Evolutionary conservation across 1,140 invertebrate genomes (phyloP), one percentile per base, ranked within the genome.

Genomic region (Cyclargus thomasi): DNA sequence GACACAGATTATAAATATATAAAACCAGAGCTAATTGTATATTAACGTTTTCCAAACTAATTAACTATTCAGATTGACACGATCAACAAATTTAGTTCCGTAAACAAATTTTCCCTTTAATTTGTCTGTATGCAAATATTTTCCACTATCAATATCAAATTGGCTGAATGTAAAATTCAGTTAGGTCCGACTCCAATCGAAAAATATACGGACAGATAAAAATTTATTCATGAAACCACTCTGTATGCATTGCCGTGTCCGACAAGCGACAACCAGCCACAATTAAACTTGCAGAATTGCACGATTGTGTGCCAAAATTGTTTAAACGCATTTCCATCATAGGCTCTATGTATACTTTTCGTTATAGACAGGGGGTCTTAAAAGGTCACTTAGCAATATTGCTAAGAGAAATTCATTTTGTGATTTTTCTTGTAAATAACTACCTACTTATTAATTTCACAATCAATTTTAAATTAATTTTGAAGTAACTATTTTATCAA

Each of bases 61-160:
- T 47, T 47, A 47, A 7, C 39, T 47, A 1, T 47, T 47, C 39
- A 47, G 11, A 47, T 35, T 29, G 29, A 63, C 17, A 35, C 18
- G 16, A 18, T 63, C 35, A 36, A 36, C 29, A 29, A 1, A 63
- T 63, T 63, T n/a, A 62, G 18, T 16, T 29, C 23, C 22, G 11
- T 14, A 14, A 62, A 14, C n/a, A 62, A 62, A 62, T 18, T 62
- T 62, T 21, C 5, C 20, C 23, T 14, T 62, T 23, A 62, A 62
- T 62, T 62, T 62, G 39, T 11, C 39, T 47, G 39, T 47, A 47
- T 47, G 39, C 39, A 47, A 47, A 47, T 47, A 47, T 47, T 47
- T 47, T 47, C 10, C 39, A 8, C 39, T 47, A 47, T 47, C 39
- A 47, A 47, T 47, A 47, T 47, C 39, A 47, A 47, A 47, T 39